Conservation (phyloP, 2,888 invertebrate genomes). For the Tachina fera region DNA sequence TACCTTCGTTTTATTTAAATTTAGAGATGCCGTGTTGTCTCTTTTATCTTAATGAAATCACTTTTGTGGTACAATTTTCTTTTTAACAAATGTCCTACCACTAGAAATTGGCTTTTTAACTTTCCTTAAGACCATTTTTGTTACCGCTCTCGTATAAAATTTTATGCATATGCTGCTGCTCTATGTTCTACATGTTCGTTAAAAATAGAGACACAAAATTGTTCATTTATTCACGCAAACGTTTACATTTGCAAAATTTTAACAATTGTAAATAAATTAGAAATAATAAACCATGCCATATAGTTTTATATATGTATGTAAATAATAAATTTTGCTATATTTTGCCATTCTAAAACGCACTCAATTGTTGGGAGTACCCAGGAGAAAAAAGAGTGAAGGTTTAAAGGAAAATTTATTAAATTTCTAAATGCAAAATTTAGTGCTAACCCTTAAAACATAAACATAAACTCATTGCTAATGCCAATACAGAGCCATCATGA, state of each 20-base stretch:
- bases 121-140: too few relatives aligned
- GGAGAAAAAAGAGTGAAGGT: too few relatives aligned
- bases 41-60: too few relatives aligned
- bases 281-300: slow-evolving; percentile 44
- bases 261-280: slow-evolving; percentile 58
- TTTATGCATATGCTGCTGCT: neutral
- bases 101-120: too few relatives aligned
- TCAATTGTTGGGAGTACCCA: neutral
- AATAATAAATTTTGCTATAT: slow-evolving; percentile 30
- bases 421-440: neutral
- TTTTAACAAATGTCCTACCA: too few relatives aligned
- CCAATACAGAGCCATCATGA: slow-evolving; percentile 29
- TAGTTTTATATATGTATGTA: neutral
- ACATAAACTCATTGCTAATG: neutral
- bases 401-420: neutral
- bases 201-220: slow-evolving; percentile 23
- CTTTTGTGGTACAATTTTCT: too few relatives aligned
- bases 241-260: slow-evolving; percentile 24
- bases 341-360: neutral
- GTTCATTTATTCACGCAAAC: slow-evolving; percentile 32
- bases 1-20: too few relatives aligned
- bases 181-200: neutral
- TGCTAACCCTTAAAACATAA: neutral
- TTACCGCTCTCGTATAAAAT: neutral
- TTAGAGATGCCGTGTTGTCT: too few relatives aligned